Conservation (phyloP, 2,797 vertebrate species). For the Gymnocypris eckloni region DNA sequence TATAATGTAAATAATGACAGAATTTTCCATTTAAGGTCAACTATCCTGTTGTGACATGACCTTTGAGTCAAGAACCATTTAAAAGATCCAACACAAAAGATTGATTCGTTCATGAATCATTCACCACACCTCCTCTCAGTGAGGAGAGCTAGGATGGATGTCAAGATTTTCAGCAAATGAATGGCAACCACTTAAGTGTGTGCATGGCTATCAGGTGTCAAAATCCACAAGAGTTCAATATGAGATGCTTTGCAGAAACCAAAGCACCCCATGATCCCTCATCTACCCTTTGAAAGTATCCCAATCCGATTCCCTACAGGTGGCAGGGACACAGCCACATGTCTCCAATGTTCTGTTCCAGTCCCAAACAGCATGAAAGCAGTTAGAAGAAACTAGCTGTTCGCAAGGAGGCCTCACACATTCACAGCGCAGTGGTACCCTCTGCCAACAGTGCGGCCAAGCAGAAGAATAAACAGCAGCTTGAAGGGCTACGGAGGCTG, state of each 20-base stretch:
- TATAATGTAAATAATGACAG: background rate
- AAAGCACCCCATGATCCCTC: slow-evolving; percentile 11
- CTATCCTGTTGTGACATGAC: background rate
- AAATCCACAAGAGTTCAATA: background rate
- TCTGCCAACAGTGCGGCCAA: slow-evolving; percentile 45
- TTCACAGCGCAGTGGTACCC: slow-evolving; percentile 28
- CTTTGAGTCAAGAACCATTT: background rate
- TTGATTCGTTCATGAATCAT: background rate
- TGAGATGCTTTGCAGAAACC: background rate
- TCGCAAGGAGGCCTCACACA: slow-evolving; percentile 16
- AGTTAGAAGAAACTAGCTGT: slow-evolving; percentile 29
- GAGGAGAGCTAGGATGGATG: background rate
- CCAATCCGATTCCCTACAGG: slow-evolving; percentile 47
- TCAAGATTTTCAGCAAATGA: background rate
- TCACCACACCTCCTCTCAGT: background rate
- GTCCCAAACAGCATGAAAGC: slow-evolving; percentile 33
- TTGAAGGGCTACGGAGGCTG: slow-evolving; percentile 1
- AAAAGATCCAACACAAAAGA: background rate
- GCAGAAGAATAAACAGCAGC: slow-evolving; percentile 42
- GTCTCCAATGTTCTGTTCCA: slow-evolving; percentile 43
- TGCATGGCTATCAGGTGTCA: background rate
- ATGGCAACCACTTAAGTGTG: background rate
- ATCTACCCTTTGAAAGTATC: background rate
- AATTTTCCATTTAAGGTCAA: background rate
- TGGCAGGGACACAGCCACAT: slow-evolving; percentile 31